These are phyloP conservation scores for Apus apus DNA, from an alignment of 2,113 vertebrate genomes.

Conservation along the genomic window DNA sequence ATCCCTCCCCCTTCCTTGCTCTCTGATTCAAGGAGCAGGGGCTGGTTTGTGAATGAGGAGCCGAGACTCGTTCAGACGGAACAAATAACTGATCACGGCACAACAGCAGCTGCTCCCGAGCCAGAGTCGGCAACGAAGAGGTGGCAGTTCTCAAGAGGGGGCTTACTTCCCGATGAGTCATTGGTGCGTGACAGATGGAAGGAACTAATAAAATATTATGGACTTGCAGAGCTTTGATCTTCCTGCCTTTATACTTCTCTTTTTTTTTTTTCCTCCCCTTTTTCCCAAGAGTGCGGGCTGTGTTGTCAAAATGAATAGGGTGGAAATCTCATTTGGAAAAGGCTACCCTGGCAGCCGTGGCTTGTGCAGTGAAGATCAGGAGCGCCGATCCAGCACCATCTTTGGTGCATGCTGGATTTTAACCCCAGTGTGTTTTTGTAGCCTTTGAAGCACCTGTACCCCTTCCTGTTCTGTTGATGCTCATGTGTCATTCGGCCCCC, in stretches of 20 bases:
- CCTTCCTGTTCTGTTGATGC: not conserved
- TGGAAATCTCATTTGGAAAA: conserved; percentile 24
- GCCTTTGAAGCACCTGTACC: not conserved
- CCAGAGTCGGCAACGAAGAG: not conserved
- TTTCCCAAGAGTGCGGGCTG: not conserved
- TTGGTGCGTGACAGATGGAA: conserved; percentile 41
- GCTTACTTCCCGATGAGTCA: conserved; percentile 29
- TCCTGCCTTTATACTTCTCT: not conserved
- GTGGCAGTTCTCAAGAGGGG: conserved; percentile 26
- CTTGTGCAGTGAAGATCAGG: not conserved
- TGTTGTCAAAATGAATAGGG: not conserved
- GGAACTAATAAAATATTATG: conserved; percentile 47
- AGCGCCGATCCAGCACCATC: not conserved
- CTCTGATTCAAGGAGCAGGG: conserved; percentile 47
- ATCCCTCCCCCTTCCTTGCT: not conserved
- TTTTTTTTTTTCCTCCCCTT: not conserved
- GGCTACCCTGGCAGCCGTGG: not conserved
- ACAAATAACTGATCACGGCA: conserved; percentile 28
- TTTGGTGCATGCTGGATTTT: not conserved
- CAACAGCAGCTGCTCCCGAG: conserved; percentile 7
- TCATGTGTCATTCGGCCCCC: fast-evolving
- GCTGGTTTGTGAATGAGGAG: conserved; percentile 67
- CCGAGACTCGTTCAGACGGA: conserved; percentile 10
- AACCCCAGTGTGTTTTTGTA: not conserved
- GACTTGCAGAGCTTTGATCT: conserved; percentile 45